A percentile compares a stretch with the other conserved stretches of the same genome.
Evolutionary conservation across 1,140 invertebrate genomes (phyloP).

Genomic region (Drosophila navojoa): DNA sequence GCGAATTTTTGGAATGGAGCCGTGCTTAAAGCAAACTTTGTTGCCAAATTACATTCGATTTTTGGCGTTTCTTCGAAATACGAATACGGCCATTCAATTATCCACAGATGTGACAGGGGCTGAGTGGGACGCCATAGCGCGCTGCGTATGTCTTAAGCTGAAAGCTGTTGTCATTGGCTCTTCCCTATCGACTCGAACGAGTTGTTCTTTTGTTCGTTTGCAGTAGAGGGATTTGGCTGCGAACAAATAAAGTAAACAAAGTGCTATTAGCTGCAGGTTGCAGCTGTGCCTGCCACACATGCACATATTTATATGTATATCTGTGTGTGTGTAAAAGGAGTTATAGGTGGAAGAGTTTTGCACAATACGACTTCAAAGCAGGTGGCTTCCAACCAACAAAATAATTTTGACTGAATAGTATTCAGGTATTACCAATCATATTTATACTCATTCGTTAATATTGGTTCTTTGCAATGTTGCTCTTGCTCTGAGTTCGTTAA

Average conservation of each 20-base stretch:
- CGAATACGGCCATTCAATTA: conserved; percentile 62
- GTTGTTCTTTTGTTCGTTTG: conserved; percentile 41
- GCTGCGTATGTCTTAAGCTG: conserved; percentile 51
- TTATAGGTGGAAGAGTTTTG: no score
- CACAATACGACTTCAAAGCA: no score
- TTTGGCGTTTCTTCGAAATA: conserved; percentile 33
- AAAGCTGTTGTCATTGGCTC: background rate
- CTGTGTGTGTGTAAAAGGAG: no score
- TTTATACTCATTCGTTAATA: no score
- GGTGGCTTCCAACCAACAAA: no score
- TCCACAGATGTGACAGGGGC: conserved; percentile 56
- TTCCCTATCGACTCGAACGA: conserved; percentile 2
- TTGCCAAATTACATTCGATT: conserved; percentile 46
- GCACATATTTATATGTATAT: no score
- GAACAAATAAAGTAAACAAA: conserved; percentile 43
- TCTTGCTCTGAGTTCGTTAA: no score
- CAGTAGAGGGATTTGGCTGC: conserved; percentile 36
- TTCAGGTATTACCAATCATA: no score
- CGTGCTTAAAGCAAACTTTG: conserved; percentile 45
- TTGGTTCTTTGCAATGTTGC: no score
- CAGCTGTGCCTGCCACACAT: conserved; percentile 23
- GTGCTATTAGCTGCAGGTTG: conserved; percentile 35
- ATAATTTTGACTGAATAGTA: no score
- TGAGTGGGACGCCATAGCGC: background rate
- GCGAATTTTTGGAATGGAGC: conserved; percentile 62